Percentiles rank a stretch among this genome's conserved stretches.
These are phyloP conservation scores for Portevinia maculata DNA, from an alignment of 2,888 invertebrate genomes.

Conservation along the genomic window DNA sequence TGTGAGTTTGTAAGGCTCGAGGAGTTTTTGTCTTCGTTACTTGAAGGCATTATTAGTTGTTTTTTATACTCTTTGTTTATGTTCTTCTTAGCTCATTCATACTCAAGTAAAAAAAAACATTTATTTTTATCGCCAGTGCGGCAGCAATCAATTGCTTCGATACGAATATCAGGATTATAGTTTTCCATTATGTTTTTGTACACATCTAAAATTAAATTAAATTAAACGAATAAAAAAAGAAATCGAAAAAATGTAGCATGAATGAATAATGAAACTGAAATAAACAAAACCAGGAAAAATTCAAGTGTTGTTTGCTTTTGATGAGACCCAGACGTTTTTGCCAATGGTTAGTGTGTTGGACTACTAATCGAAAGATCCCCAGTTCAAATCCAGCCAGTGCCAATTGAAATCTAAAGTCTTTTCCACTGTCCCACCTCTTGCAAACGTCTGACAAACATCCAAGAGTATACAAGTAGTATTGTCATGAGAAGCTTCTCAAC, in stretches of 20 bases:
- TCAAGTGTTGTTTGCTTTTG: neutral
- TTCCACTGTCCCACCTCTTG: no score
- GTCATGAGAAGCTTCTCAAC: no score
- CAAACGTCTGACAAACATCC: no score
- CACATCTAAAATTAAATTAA: constrained; percentile 42
- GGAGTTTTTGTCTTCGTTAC: constrained; percentile 74
- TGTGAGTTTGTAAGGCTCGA: constrained; percentile 58
- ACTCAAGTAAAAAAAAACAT: constrained; percentile 29
- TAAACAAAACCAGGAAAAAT: constrained; percentile 54
- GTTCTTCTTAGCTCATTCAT: constrained; percentile 48
- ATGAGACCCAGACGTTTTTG: neutral
- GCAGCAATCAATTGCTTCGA: constrained; percentile 7
- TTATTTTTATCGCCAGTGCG: constrained; percentile 38
- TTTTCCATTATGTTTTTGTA: constrained; percentile 47
- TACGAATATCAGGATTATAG: constrained; percentile 22
- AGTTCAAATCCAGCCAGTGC: no score
- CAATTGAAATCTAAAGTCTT: no score
- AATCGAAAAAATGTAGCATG: constrained; percentile 40
- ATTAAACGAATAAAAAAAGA: constrained; percentile 9
- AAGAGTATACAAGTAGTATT: no score
- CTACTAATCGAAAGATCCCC: no score
- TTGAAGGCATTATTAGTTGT: constrained; percentile 66
- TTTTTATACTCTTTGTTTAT: constrained; percentile 68
- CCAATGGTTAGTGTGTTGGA: no score
- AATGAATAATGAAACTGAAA: constrained; percentile 45